Conservation (phyloP, 1,140 invertebrate genomes). For the Gryllus bimaculatus region DNA sequence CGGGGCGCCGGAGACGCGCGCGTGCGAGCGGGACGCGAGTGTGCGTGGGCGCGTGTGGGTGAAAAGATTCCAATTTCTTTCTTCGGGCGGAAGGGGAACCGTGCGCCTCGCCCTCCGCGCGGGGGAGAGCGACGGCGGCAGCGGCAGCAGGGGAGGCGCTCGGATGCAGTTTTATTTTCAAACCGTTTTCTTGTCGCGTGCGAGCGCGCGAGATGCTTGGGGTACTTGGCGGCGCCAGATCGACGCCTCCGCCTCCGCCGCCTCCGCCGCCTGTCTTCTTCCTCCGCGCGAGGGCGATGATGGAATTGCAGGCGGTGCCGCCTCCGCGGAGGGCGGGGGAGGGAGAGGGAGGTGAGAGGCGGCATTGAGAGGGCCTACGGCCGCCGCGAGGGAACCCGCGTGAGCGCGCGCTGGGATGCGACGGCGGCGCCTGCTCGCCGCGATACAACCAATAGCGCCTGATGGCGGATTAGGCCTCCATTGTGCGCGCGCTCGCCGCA, state of each 20-base stretch:
- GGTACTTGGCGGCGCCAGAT: neutral
- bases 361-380: no score
- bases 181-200: neutral
- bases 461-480: neutral
- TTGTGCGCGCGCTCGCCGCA: neutral
- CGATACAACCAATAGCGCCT: neutral
- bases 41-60: neutral
- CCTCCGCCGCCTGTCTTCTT: neutral
- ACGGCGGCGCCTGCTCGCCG: neutral
- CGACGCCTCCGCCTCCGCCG: no score
- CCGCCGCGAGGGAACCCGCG: no score
- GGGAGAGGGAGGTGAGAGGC: no score
- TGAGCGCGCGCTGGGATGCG: no score
- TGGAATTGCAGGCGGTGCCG: neutral
- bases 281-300: neutral
- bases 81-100: neutral
- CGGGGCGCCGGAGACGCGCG: neutral
- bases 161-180: conserved; percentile 1
- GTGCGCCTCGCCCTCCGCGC: no score
- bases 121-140: no score
- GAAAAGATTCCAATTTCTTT: conserved; percentile 5
- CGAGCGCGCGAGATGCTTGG: neutral
- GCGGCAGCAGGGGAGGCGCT: neutral
- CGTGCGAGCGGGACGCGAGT: neutral
- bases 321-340: no score